Conservation (phyloP, 2,797 vertebrate genomes). For the Otolemur crassicaudatus region DNA sequence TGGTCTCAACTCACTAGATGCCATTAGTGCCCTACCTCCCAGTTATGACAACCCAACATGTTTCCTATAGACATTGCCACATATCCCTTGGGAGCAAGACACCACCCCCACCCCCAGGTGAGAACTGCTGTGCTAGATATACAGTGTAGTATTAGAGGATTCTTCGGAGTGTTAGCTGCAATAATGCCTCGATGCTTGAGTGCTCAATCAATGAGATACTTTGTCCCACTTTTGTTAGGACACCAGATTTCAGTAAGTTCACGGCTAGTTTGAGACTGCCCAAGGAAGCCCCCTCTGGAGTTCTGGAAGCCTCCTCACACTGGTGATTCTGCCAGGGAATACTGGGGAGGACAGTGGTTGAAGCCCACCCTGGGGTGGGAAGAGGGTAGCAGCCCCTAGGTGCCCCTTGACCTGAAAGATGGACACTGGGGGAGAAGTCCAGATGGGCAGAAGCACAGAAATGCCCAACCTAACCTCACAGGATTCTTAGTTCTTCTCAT, state of each 20-base stretch:
- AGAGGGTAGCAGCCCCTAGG: too few species aligned
- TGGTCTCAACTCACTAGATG: too few species aligned
- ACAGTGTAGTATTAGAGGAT: not conserved
- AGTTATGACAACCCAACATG: not conserved
- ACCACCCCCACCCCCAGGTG: too few species aligned
- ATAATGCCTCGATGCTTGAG: fast-evolving
- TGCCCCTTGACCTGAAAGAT: not conserved
- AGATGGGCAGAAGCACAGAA: not conserved
- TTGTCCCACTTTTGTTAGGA: not conserved
- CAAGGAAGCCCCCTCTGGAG: not conserved
- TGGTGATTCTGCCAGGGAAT: not conserved
- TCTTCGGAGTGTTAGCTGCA: too few species aligned
- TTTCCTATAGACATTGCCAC: not conserved
- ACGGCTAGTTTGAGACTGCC: not conserved
- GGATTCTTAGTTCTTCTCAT: not conserved
- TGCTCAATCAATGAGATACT: fast-evolving
- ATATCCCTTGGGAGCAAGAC: not conserved
- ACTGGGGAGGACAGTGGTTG: fast-evolving
- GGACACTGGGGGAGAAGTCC: not conserved
- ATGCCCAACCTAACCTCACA: not conserved
- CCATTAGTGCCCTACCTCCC: too few species aligned
- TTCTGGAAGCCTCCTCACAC: too few species aligned
- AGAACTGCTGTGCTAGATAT: not conserved
- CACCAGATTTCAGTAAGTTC: not conserved
- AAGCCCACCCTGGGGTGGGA: not conserved